Conservation (phyloP, 2,113 vertebrate species). For the Guaruba guarouba region DNA sequence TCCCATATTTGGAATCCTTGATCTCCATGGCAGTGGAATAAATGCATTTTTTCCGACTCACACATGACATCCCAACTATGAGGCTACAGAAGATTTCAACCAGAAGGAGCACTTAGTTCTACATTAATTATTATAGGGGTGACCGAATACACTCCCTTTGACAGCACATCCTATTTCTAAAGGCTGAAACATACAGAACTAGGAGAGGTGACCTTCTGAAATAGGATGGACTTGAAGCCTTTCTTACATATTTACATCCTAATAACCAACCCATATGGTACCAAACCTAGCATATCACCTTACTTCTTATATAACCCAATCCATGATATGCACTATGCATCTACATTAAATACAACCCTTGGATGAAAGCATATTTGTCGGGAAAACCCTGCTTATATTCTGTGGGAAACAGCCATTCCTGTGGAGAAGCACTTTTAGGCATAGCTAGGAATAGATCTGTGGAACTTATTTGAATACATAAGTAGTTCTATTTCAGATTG, state of each 20-base stretch:
- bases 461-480: background rate
- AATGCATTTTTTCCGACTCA: background rate
- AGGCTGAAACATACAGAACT: background rate
- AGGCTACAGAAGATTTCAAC: background rate
- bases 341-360: background rate
- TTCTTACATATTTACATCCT: background rate
- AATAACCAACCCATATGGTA: rapidly evolving
- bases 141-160: background rate
- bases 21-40: background rate
- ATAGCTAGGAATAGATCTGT: background rate
- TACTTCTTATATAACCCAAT: background rate
- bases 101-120: background rate
- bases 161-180: background rate
- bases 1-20: background rate
- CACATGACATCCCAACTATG: background rate
- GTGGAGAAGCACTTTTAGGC: background rate
- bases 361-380: background rate
- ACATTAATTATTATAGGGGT: background rate
- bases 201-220: background rate
- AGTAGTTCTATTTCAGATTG: background rate
- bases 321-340: rapidly evolving
- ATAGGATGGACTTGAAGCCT: background rate
- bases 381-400: background rate
- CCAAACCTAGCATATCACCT: background rate
- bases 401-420: background rate